phyloP scores from a whole-genome alignment of 2,797 vertebrate species.

The Poeciliopsis presidionis region DNA sequence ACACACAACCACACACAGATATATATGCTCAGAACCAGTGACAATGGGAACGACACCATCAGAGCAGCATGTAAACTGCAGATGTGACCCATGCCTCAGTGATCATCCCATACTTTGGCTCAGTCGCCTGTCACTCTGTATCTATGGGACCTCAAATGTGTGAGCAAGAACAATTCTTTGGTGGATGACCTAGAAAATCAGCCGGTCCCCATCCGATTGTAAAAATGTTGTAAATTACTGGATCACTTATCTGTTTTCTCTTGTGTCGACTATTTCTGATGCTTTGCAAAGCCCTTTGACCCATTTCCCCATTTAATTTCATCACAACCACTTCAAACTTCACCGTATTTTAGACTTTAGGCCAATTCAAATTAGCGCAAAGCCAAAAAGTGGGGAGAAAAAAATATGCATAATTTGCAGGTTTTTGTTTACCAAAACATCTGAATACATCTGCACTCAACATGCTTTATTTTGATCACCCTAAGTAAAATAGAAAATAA shows the following conservation, averaged over 20 bases:
- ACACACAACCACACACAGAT: background rate
- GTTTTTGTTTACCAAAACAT: background rate
- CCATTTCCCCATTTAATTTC: background rate
- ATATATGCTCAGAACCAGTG: constrained; percentile 36
- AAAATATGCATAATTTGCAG: background rate
- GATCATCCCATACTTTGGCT: constrained; percentile 69
- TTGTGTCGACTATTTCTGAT: background rate
- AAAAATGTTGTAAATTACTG: constrained; percentile 5
- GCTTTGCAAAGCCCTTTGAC: background rate
- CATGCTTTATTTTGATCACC: background rate
- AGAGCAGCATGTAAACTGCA: constrained; percentile 59
- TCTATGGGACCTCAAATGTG: constrained; percentile 28
- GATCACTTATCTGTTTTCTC: background rate
- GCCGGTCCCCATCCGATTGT: constrained; percentile 1
- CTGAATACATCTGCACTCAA: background rate
- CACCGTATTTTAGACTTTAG: background rate
- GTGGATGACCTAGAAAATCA: constrained; percentile 4
- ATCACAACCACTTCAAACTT: background rate
- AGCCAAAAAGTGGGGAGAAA: background rate
- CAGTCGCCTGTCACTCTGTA: constrained; percentile 55
- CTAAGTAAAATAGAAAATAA: background rate
- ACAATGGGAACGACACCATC: constrained; percentile 59
- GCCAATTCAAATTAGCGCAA: background rate
- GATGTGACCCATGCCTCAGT: constrained; percentile 63
- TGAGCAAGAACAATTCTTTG: constrained; percentile 12